These are phyloP conservation scores for Drosophila phalerata DNA, from an alignment of 2,888 invertebrate species.

Conservation along the genomic window DNA sequence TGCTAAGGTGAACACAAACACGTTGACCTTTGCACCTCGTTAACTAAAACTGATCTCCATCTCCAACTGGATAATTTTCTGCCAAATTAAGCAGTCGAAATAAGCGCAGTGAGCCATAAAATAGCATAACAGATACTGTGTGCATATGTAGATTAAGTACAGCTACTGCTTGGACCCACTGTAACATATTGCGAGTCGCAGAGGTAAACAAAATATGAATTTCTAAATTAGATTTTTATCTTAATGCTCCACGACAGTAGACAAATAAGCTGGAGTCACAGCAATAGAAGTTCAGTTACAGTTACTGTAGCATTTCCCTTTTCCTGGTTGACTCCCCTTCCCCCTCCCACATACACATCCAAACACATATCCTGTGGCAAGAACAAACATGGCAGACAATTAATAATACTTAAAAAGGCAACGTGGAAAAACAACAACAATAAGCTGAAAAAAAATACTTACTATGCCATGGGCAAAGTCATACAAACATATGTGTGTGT, in stretches of 20 bases:
- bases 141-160: constrained; percentile 9
- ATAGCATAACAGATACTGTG: constrained; percentile 22
- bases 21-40: constrained; percentile 5
- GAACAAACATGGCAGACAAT: constrained; percentile 73
- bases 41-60: background rate
- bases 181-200: constrained; percentile 28
- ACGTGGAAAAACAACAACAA: constrained; percentile 40
- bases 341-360: background rate
- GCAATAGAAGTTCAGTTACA: constrained; percentile 13
- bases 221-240: constrained; percentile 65
- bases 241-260: constrained; percentile 39
- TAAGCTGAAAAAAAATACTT: constrained; percentile 13
- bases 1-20: background rate
- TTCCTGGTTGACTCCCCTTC: constrained; percentile 8
- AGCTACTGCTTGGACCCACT: constrained; percentile 1
- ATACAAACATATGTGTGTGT: constrained; percentile 9
- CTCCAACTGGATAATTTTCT: constrained; percentile 48
- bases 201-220: constrained; percentile 62
- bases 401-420: constrained; percentile 81
- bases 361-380: constrained; percentile 65
- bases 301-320: constrained; percentile 9
- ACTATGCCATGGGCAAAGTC: constrained; percentile 16
- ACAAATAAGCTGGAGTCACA: constrained; percentile 53
- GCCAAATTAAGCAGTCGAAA: constrained; percentile 60
- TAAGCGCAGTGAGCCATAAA: constrained; percentile 49